Evolutionary conservation across 2,797 vertebrate species (phyloP).

Genomic region (Eospalax fontanierii): DNA sequence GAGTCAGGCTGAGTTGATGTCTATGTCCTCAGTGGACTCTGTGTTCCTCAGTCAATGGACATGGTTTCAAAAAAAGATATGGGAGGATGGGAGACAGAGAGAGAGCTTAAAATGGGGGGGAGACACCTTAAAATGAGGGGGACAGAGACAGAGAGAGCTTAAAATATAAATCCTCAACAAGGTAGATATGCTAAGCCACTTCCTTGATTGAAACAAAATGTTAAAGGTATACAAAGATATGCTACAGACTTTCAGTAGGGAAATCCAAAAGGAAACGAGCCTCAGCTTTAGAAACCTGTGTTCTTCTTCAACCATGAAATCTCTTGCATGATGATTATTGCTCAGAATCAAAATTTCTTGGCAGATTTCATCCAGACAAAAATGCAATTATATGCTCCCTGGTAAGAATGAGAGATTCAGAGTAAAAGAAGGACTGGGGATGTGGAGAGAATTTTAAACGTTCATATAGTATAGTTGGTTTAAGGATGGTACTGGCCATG

Average conservation of each 20-base stretch:
- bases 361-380: conserved; percentile 48
- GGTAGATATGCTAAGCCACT: conserved; percentile 46
- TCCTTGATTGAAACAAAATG: conserved; percentile 47
- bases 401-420: conserved; percentile 7
- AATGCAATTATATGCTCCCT: not conserved
- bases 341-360: conserved; percentile 40
- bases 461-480: not conserved
- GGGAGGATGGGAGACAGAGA: no score
- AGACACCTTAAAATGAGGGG: no score
- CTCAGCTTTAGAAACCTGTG: conserved; percentile 3
- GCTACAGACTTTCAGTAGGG: not conserved
- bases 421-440: not conserved
- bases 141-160: conserved; percentile 48
- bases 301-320: not conserved
- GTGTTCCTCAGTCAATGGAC: conserved; percentile 22
- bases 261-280: not conserved
- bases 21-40: not conserved
- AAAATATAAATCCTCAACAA: conserved; percentile 59
- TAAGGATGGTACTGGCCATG: not conserved
- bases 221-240: not conserved
- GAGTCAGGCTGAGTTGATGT: not conserved
- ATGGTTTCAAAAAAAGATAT: conserved; percentile 54
- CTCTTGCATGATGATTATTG: not conserved
- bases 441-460: conserved; percentile 42
- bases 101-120: no score